Conservation (phyloP, 2,888 invertebrate species). For the Stenodera caucasica region DNA sequence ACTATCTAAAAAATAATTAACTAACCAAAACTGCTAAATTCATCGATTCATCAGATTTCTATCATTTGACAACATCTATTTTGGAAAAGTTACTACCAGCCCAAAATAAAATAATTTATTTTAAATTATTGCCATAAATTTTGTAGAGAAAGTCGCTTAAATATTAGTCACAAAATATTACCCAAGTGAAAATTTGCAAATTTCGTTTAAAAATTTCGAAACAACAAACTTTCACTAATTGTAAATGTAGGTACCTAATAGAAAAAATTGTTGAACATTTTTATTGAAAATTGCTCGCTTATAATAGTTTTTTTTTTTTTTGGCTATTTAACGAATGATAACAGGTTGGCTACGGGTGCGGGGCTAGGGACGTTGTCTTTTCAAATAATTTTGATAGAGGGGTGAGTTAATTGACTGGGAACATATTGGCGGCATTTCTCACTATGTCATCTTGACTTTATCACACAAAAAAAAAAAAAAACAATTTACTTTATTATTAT, state of each 20-base stretch:
- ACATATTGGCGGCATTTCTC: constrained; percentile 2
- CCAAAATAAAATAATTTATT: neutral
- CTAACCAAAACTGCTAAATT: no score
- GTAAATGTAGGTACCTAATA: no score
- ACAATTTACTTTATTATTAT: neutral
- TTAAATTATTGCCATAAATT: neutral
- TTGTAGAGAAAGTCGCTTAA: neutral
- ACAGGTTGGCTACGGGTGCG: constrained; percentile 17
- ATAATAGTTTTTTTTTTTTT: neutral
- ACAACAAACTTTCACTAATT: constrained; percentile 3
- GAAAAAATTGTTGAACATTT: no score
- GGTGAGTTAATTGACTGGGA: constrained; percentile 16
- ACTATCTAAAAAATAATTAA: constrained; percentile 3
- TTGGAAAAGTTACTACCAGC: no score
- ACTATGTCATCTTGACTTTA: neutral
- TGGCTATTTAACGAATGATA: neutral
- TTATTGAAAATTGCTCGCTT: constrained; percentile 4
- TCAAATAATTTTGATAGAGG: constrained; percentile 20
- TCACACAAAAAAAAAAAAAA: constrained; percentile 3
- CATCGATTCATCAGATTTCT: no score
- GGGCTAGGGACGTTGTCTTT: constrained; percentile 12
- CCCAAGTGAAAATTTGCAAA: constrained; percentile 7
- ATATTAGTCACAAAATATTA: neutral
- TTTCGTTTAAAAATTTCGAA: neutral
- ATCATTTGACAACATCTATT: no score